Conservation (phyloP, 2,113 vertebrate genomes). For the Phocoena sinus region DNA sequence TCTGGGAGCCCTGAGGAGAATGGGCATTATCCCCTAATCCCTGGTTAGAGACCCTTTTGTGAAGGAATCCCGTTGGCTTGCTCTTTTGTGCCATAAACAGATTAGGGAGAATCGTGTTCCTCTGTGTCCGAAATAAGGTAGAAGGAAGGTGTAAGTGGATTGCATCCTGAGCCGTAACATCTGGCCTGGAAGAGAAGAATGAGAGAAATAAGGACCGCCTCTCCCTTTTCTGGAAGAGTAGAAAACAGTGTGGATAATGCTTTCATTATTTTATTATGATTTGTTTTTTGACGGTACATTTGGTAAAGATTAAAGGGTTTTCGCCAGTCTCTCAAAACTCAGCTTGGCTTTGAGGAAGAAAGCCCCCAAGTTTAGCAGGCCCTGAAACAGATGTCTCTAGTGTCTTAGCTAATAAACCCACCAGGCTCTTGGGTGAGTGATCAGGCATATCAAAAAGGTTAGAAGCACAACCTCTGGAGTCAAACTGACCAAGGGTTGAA, state of each 20-base stretch:
- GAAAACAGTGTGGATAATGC: neutral
- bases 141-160: neutral
- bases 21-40: neutral
- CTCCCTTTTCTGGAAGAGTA: neutral
- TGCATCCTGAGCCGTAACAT: neutral
- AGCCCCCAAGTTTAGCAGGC: neutral
- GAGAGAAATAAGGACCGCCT: neutral
- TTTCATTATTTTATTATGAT: neutral
- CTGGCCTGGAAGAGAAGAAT: neutral
- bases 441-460: neutral
- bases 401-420: neutral
- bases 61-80: neutral
- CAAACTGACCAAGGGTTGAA: neutral
- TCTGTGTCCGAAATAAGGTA: slow-evolving; percentile 27
- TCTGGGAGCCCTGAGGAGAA: neutral
- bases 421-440: neutral
- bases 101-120: neutral
- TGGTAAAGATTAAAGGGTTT: neutral
- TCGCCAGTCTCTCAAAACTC: neutral
- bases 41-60: neutral
- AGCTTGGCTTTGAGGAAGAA: slow-evolving; percentile 6
- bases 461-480: neutral
- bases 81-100: neutral
- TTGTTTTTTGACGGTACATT: neutral
- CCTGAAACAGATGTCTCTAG: neutral